A percentile compares a stretch with the other conserved stretches of the same genome.
These are phyloP conservation scores for Triops longicaudatus DNA, from an alignment of 1,140 invertebrate species.

Conservation along the genomic window DNA sequence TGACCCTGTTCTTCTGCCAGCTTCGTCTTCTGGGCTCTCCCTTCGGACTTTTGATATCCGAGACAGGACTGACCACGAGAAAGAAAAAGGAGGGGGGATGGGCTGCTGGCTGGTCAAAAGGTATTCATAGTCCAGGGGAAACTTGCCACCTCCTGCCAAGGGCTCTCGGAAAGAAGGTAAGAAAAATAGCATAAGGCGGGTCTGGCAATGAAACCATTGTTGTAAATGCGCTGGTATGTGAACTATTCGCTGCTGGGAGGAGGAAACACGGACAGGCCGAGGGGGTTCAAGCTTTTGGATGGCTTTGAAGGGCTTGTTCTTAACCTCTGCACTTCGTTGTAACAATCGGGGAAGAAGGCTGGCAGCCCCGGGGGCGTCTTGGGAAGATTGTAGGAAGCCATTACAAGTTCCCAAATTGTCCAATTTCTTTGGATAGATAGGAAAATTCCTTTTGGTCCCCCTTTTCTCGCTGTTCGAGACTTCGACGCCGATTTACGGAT, in stretches of 20 bases:
- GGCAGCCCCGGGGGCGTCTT: not conserved
- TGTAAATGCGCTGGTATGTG: slow-evolving; percentile 15
- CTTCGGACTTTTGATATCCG: not conserved
- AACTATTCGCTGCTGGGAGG: slow-evolving; percentile 8
- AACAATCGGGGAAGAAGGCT: not conserved
- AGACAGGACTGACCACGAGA: not conserved
- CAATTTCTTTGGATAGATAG: not conserved
- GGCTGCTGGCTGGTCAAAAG: not conserved
- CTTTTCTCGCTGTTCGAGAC: not conserved
- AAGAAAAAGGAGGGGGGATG: not conserved
- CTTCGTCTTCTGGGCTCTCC: too few species aligned
- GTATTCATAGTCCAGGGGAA: not conserved
- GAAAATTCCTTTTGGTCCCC: not conserved
- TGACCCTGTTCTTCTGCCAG: not conserved
- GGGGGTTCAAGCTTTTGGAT: not conserved
- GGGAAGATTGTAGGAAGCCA: not conserved
- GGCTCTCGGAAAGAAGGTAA: not conserved
- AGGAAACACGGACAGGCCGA: not conserved
- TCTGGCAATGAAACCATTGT: slow-evolving; percentile 15
- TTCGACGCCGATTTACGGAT: not conserved
- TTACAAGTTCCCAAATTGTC: slow-evolving; percentile 10
- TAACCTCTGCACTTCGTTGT: not conserved
- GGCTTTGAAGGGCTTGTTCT: not conserved
- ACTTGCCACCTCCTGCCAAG: not conserved
- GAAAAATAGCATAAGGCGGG: not conserved